Base-by-base conservation (phyloP, 1,140 invertebrate species). In the Probaryconus sp. region DNA sequence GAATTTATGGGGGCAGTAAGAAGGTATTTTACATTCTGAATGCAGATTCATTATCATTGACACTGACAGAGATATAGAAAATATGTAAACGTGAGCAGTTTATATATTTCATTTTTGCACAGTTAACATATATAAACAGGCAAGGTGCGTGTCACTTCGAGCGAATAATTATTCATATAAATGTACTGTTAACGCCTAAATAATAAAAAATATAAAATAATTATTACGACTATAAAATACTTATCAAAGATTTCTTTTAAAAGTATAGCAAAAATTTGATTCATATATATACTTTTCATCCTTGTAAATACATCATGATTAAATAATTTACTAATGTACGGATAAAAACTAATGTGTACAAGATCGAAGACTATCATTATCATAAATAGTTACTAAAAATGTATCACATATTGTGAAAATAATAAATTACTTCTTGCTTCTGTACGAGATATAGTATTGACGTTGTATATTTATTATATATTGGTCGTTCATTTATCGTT, bases 321-420 rank as follows among this genome's bases (percentile, higher is more conserved):
- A 50, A 69, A 64, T 64, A 71, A 71, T 64, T 71, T 64, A 64
- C 31, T 60, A 58, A 47, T 35, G 7, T 60, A 71, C 28, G 24
- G n/a, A 35, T 64, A 53, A 61, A 64, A 40, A 42, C 48, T 71
- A 64, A 64, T 64, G 51, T 58, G 58, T 64, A 64, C 58, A 71
- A 64, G 21, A 64, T 42, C 68, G 58, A 71, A 71, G 51, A 71
- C 68, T 71, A 58, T 51, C 4, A 13, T 35, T 45, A 47, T 47
- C n/a, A 64, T 71, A 71, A 71, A 71, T 71, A 71, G 33, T 56
- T 51, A 64, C 58, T 71, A 71, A 47, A 64, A 71, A 71, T 26
- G 51, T 71, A 71, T 71, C 58, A 63, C 68, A 63, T 71, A 63
- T 50, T 56, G 38, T 71, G 64, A 69, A 71, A 69, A 18, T 45